phyloP scores from a whole-genome alignment of 92 coral and sea anemone genomes.

The Actinernus sp. region DNA sequence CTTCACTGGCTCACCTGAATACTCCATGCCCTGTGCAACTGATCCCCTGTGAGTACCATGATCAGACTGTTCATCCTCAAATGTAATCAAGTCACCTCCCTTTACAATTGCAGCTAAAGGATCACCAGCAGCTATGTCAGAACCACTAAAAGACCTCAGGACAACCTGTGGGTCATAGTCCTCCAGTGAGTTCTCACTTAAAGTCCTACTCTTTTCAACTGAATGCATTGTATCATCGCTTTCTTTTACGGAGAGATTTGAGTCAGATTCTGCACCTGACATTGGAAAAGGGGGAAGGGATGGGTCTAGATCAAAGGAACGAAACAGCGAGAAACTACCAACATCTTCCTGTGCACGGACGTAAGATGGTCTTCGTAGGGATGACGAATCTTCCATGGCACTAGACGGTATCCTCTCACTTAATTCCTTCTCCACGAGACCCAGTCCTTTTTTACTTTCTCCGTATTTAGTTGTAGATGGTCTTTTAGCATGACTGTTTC shows the following conservation, averaged over 20 bases:
- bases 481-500: constrained; percentile 9
- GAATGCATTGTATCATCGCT: not conserved
- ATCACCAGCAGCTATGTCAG: constrained; percentile 15
- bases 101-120: constrained; percentile 9
- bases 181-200: constrained; percentile 33
- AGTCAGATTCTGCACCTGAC: constrained; percentile 24
- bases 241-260: not conserved
- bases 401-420: constrained; percentile 27
- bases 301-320: constrained; percentile 18
- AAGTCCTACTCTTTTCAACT: not conserved
- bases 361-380: constrained; percentile 91
- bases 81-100: constrained; percentile 67
- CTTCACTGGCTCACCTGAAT: constrained; percentile 53
- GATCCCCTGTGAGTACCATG: constrained; percentile 15
- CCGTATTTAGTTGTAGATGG: constrained; percentile 6
- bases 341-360: constrained; percentile 88
- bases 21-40: constrained; percentile 9
- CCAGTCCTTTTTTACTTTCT: constrained; percentile 12
- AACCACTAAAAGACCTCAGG: constrained; percentile 42
- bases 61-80: constrained; percentile 64
- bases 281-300: constrained; percentile 1
- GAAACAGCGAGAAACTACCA: constrained; percentile 43
- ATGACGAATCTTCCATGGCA: constrained; percentile 40
- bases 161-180: constrained; percentile 28
- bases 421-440: constrained; percentile 17